Conservation (phyloP, 37 sponge, comb jelly and placozoan species). For the Spongia lamella region DNA sequence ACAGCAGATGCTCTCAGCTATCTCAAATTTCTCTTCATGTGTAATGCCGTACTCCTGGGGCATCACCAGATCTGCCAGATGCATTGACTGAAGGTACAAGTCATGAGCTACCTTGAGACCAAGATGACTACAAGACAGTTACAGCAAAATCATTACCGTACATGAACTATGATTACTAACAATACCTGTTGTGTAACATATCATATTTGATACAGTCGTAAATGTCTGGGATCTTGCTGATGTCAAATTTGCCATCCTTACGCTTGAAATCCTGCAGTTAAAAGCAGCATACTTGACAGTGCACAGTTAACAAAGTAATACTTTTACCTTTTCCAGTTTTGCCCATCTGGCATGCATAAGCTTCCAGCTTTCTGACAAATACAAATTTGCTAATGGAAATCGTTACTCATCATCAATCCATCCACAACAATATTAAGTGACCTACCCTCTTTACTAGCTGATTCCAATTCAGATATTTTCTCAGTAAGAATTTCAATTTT, state of each 20-base stretch:
- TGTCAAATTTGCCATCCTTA: conserved; percentile 80
- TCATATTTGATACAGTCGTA: conserved; percentile 96
- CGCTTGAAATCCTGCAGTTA: conserved; percentile 65
- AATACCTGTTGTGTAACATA: conserved; percentile 85
- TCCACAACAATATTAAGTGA: no score
- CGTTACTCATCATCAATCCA: conserved; percentile 2
- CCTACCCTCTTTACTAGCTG: no score
- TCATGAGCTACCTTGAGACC: conserved; percentile 41
- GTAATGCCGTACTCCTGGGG: conserved; percentile 99
- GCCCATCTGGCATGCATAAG: conserved; percentile 86
- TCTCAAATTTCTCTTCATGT: conserved; percentile 80
- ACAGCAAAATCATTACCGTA: background rate
- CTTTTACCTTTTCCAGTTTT: conserved; percentile 79
- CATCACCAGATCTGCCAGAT: conserved; percentile 89
- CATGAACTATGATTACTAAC: background rate
- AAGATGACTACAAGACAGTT: conserved; percentile 32
- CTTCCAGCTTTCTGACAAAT: conserved; percentile 47
- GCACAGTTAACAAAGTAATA: background rate
- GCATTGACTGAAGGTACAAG: conserved; percentile 56
- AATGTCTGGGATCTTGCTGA: conserved; percentile 96
- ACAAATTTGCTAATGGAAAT: conserved; percentile 5
- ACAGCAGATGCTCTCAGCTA: conserved; percentile 65
- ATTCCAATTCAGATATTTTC: background rate
- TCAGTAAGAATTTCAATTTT: background rate
- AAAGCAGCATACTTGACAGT: background rate